Conservation (phyloP, 2,113 vertebrate species). For the Orcinus orca region DNA sequence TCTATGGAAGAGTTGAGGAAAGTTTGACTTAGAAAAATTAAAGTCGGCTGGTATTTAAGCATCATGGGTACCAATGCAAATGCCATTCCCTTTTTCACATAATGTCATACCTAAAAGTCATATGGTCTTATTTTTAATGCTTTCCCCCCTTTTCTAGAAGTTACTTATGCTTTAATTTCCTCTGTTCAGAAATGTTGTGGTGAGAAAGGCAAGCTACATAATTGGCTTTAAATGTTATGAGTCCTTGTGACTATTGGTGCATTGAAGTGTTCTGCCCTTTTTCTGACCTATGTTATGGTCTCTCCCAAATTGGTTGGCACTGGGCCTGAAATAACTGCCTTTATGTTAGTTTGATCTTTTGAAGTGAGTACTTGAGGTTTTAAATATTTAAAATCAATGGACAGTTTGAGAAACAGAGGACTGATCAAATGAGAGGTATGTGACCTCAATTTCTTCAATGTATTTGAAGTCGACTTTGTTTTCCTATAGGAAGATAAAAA, state of each 20-base stretch:
- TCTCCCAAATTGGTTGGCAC: background rate
- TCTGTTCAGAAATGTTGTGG: background rate
- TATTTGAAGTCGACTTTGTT: constrained; percentile 39
- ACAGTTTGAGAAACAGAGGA: background rate
- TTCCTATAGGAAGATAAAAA: background rate
- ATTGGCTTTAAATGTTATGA: background rate
- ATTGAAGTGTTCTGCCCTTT: background rate
- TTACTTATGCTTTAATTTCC: background rate
- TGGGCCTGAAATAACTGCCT: background rate
- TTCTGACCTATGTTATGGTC: background rate
- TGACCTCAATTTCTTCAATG: background rate
- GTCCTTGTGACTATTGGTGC: background rate
- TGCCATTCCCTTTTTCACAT: background rate
- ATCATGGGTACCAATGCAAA: background rate
- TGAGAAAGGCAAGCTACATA: background rate
- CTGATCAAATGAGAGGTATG: background rate
- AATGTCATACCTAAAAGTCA: background rate
- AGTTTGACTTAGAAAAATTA: background rate
- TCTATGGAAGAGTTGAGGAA: background rate
- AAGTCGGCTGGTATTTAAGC: background rate
- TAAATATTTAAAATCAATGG: constrained; percentile 42
- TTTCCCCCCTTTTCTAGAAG: background rate
- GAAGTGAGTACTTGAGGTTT: background rate
- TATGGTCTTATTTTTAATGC: background rate
- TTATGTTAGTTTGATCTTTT: constrained; percentile 36